Base-by-base conservation (phyloP, 2,113 vertebrate genomes). In the Sapajus apella region DNA sequence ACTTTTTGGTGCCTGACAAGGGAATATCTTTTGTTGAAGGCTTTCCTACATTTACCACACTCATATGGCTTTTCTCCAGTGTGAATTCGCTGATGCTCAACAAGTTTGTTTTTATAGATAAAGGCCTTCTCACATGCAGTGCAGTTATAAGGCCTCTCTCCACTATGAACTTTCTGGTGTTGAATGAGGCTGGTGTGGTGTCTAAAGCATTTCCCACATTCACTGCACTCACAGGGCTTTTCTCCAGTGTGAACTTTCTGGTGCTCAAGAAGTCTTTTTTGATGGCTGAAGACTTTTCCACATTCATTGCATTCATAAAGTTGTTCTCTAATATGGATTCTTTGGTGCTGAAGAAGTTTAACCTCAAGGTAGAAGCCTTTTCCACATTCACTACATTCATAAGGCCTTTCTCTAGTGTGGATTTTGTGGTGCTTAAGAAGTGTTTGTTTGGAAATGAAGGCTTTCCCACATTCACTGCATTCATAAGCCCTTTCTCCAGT, bases 401-500 rank as follows among this genome's bases (percentile, higher is more conserved):
- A 93, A 50, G 91, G 58, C 21, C 30, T 86, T 79, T 93, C 58
- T 35, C 84, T 79, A 37, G 92, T 87, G 40, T 94, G 84, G 37
- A 72, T 87, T 47, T 52, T 70, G 40, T 72, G 61, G 32, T 94
- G 93, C 85, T 94, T 80, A 82, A 73, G 43, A 6, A 94, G 93
- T 27, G 40, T 77, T 25, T 94, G 50, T 87, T 87, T 94, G 61
- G 47, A 80, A 30, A 72, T 72, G 84, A 94, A 94, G 64, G 61
- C 13, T 55, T 93, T 93, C 45, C 91, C 82, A 68, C 91, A 93
- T 40, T 93, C 82, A n/a, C 72, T 87, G 72, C 82, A 93, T 47
- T 77, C 56, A 35, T 93, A 86, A 27, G 13, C 73, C 47, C 92
- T 66, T 45, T 87, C 84, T 87, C 47, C 50, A 55, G 83, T 72